Evolutionary conservation across 2,113 vertebrate genomes (phyloP).

Genomic region (Podarcis cretensis): DNA sequence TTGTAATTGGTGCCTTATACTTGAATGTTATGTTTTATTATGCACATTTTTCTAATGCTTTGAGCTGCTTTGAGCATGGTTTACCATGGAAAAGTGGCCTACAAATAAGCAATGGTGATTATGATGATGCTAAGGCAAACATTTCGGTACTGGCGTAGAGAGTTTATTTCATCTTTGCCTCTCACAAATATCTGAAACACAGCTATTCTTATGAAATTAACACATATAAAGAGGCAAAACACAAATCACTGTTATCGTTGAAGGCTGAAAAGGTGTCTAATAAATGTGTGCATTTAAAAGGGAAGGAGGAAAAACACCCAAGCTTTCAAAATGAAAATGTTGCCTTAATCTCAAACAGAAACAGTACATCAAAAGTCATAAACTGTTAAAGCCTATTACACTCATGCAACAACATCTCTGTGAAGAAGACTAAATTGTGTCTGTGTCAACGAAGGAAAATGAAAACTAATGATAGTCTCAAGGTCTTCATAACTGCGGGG

Average conservation of each 20-base stretch:
- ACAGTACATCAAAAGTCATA: constrained; percentile 46
- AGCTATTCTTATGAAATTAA: constrained; percentile 31
- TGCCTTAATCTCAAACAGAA: constrained; percentile 43
- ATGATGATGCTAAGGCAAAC: neutral
- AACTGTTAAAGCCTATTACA: constrained; percentile 37
- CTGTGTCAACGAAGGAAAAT: constrained; percentile 32
- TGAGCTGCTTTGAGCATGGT: neutral
- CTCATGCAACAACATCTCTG: constrained; percentile 28
- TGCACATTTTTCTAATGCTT: neutral
- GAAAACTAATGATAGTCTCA: constrained; percentile 55
- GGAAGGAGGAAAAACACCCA: constrained; percentile 38
- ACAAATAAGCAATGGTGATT: neutral
- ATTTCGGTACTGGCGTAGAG: constrained; percentile 38
- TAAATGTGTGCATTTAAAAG: constrained; percentile 31
- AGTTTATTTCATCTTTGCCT: constrained; percentile 1
- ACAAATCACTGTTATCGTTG: constrained; percentile 14
- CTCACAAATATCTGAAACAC: neutral
- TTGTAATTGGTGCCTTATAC: neutral
- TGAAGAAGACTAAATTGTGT: constrained; percentile 20
- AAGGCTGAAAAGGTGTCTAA: constrained; percentile 22
- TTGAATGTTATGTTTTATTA: neutral
- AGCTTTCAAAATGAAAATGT: constrained; percentile 42
- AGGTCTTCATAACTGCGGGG: constrained; percentile 55
- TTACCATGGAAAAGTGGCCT: neutral
- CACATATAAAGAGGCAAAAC: constrained; percentile 9